A percentile compares a stretch with the other conserved stretches of the same genome.
Conservation (phyloP, 2,113 vertebrate species). For the Cyanistes caeruleus region DNA sequence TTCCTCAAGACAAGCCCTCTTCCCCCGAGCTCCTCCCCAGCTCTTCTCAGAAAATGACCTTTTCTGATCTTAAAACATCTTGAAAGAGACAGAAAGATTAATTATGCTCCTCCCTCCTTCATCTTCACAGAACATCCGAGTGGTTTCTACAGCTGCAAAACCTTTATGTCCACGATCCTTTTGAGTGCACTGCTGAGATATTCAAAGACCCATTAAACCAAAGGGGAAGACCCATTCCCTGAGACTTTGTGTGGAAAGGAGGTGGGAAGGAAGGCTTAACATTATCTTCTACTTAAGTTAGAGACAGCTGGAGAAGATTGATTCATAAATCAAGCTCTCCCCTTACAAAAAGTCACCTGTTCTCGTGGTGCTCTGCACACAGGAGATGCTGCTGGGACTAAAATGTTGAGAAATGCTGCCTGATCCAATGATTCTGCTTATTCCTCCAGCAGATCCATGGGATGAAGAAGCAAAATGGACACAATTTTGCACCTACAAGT, state of each 20-base stretch:
- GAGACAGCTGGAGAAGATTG: background rate
- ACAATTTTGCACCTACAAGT: background rate
- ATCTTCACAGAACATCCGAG: background rate
- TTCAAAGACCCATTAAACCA: background rate
- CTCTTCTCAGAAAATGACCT: slow-evolving; percentile 2
- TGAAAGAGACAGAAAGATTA: slow-evolving; percentile 32
- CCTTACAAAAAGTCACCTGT: background rate
- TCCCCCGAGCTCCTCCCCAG: background rate
- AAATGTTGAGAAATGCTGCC: background rate
- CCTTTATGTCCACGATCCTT: background rate
- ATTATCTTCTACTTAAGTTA: background rate
- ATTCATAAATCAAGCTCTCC: background rate
- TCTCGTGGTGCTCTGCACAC: background rate
- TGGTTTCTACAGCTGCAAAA: background rate
- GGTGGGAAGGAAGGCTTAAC: background rate
- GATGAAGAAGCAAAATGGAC: background rate
- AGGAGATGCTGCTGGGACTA: background rate
- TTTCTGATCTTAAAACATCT: background rate
- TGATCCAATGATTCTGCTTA: accelerated
- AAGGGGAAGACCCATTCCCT: background rate
- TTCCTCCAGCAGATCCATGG: background rate
- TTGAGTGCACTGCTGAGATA: background rate
- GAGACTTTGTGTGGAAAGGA: background rate
- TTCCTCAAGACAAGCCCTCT: background rate
- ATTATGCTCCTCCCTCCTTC: background rate